phyloP scores from a whole-genome alignment of 2,888 invertebrate species.

The Metallyticus violacea region DNA sequence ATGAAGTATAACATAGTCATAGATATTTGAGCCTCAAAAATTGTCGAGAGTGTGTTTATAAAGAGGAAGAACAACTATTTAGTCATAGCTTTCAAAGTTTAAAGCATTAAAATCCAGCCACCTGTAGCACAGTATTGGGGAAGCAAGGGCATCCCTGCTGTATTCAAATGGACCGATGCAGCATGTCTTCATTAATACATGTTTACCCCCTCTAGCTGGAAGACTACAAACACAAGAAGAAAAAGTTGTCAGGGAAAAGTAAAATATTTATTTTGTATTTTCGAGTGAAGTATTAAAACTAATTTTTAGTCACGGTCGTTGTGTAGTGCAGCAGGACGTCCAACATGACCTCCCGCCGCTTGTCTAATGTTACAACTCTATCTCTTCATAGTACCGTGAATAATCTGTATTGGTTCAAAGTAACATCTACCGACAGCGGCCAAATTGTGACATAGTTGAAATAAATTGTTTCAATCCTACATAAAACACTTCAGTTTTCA shows the following conservation, averaged over 20 bases:
- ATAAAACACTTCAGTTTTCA: background rate
- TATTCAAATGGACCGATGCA: background rate
- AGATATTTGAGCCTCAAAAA: no score
- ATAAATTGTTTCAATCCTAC: background rate
- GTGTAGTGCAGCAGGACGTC: background rate
- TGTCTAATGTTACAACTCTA: background rate
- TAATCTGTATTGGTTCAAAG: background rate
- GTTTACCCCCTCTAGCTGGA: background rate
- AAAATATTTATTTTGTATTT: background rate
- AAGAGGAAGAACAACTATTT: no score
- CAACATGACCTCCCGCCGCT: background rate
- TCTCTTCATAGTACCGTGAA: background rate
- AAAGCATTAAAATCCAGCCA: no score
- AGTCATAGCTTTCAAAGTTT: no score
- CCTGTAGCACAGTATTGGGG: no score
- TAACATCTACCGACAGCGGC: background rate
- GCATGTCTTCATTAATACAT: background rate
- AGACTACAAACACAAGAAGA: background rate
- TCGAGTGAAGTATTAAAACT: background rate
- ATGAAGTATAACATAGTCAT: no score
- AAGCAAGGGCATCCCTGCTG: no score
- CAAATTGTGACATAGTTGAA: background rate
- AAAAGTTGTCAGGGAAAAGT: background rate
- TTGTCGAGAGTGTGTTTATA: no score
- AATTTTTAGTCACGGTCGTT: background rate